A percentile compares a stretch with the other conserved stretches of the same genome.
Conservation (phyloP, 2,888 invertebrate species). For the Nephrotoma guestfalica region DNA sequence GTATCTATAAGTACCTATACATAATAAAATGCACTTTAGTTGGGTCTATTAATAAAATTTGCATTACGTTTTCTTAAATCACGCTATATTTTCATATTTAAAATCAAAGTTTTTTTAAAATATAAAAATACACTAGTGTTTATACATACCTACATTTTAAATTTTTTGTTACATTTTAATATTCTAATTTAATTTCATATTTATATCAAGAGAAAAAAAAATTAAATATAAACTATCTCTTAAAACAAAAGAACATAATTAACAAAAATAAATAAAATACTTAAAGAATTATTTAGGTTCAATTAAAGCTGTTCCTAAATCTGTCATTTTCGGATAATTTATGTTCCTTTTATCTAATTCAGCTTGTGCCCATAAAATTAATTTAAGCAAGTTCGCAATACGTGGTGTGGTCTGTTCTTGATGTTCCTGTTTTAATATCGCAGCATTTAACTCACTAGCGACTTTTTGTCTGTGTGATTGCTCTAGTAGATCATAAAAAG, state of each 20-base stretch:
- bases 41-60: too few species aligned
- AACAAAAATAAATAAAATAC: not conserved
- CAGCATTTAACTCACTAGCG: conserved; percentile 93
- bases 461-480: conserved; percentile 91
- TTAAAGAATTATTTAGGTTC: conserved; percentile 28
- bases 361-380: conserved; percentile 92
- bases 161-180: not conserved
- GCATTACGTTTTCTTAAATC: not conserved
- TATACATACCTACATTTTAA: not conserved
- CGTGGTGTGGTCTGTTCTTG: conserved; percentile 83
- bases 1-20: too few species aligned
- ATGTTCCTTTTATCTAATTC: conserved; percentile 88
- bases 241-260: not conserved
- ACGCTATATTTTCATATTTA: not conserved
- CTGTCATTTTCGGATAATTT: conserved; percentile 92
- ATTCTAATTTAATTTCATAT: not conserved
- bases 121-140: not conserved
- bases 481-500: conserved; percentile 87
- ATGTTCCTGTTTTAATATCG: conserved; percentile 89
- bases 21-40: too few species aligned
- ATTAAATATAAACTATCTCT: not conserved
- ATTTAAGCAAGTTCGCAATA: conserved; percentile 76
- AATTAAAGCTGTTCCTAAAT: conserved; percentile 71
- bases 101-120: not conserved
- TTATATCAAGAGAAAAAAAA: not conserved